Conservation (phyloP, 2,888 invertebrate species). For the Adelphocoris suturalis region DNA sequence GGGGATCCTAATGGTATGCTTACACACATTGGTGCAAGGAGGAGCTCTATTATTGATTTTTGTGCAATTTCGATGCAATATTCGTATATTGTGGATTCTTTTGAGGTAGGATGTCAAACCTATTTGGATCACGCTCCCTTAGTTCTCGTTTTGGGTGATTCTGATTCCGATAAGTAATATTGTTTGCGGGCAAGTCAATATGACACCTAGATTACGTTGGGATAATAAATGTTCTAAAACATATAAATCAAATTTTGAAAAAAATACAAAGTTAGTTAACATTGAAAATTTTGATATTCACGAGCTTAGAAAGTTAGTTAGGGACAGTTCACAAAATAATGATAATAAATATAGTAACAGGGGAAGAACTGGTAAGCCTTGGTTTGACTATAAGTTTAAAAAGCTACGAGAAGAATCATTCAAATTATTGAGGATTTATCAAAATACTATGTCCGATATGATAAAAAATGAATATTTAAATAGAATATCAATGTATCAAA, state of each 20-base stretch:
- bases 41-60: neutral
- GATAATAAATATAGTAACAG: neutral
- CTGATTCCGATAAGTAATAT: too few relatives aligned
- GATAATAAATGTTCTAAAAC: neutral
- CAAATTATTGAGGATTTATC: neutral
- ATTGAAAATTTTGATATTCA: too few relatives aligned
- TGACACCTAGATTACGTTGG: neutral
- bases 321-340: neutral
- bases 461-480: neutral
- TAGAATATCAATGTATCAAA: too few relatives aligned
- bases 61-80: neutral
- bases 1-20: neutral
- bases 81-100: neutral
- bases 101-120: neutral
- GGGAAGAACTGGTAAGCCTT: neutral
- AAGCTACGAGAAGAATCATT: neutral
- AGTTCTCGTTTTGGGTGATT: neutral
- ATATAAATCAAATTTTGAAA: neutral
- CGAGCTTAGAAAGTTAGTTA: neutral
- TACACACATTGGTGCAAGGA: neutral
- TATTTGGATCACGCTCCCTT: neutral
- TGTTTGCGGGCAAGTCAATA: too few relatives aligned
- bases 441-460: neutral
- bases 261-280: neutral
- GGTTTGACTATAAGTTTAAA: slow-evolving; percentile 3